Percentiles rank a stretch among this genome's conserved stretches.
These are phyloP conservation scores for Epizoanthus illoricatus DNA, from an alignment of 92 coral and sea anemone species.

Conservation along the genomic window DNA sequence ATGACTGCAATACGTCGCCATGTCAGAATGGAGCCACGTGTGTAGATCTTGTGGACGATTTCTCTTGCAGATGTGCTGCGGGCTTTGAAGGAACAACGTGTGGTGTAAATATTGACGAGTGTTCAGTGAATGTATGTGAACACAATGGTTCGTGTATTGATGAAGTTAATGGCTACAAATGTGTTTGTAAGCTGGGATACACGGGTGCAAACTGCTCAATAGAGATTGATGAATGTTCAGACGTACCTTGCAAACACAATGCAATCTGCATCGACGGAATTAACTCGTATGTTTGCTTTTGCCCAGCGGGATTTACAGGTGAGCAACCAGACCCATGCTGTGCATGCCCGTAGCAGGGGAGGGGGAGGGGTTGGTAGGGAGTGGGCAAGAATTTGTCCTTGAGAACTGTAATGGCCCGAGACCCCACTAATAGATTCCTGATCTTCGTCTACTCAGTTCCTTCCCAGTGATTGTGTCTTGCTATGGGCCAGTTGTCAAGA, in stretches of 20 bases:
- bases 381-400: no score
- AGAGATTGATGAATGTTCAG: slow-evolving; percentile 64
- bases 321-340: not conserved
- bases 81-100: slow-evolving; percentile 82
- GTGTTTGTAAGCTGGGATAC: slow-evolving; percentile 69
- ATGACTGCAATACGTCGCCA: slow-evolving; percentile 67
- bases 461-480: no score
- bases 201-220: slow-evolving; percentile 77
- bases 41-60: slow-evolving; percentile 67
- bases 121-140: slow-evolving; percentile 60
- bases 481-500: no score
- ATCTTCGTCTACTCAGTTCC: no score
- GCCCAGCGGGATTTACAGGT: slow-evolving; percentile 73
- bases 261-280: slow-evolving; percentile 70
- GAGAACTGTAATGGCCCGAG: no score
- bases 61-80: slow-evolving; percentile 60
- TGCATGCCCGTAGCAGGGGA: not conserved
- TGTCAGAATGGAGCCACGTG: slow-evolving; percentile 75
- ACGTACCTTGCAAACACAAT: slow-evolving; percentile 58
- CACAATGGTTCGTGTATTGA: slow-evolving; percentile 78
- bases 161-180: slow-evolving; percentile 54
- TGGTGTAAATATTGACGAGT: slow-evolving; percentile 75
- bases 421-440: no score
- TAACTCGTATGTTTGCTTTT: slow-evolving; percentile 58
- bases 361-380: no score